phyloP scores from a whole-genome alignment of 2,888 invertebrate genomes.

The Opisthograptis luteolata region DNA sequence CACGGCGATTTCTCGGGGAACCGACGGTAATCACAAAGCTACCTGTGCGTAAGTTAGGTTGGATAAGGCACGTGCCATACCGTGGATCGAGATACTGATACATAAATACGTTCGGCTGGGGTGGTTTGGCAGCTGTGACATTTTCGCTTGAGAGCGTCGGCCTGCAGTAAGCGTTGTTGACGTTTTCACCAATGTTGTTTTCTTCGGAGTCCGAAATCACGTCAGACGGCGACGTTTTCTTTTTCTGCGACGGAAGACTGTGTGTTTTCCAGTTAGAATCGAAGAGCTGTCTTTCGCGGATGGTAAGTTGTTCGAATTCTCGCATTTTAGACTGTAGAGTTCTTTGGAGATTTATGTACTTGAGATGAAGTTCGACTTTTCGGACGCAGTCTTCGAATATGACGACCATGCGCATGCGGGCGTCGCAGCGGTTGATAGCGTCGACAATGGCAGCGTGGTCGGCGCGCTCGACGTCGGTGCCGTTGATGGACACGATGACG shows the following conservation, averaged over 20 bases:
- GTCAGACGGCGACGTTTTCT: slow-evolving; percentile 85
- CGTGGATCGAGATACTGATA: slow-evolving; percentile 89
- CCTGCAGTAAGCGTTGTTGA: slow-evolving; percentile 87
- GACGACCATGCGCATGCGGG: slow-evolving; percentile 97
- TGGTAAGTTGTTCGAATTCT: slow-evolving; percentile 91
- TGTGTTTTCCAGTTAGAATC: slow-evolving; percentile 96
- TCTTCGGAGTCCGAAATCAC: slow-evolving; percentile 73
- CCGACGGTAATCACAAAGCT: slow-evolving; percentile 90
- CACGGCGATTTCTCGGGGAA: slow-evolving; percentile 86
- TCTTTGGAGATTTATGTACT: slow-evolving; percentile 95
- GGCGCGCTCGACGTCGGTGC: slow-evolving; percentile 97
- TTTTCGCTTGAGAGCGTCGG: slow-evolving; percentile 94
- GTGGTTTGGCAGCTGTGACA: slow-evolving; percentile 80
- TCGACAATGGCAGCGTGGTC: slow-evolving; percentile 97
- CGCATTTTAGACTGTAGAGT: slow-evolving; percentile 92
- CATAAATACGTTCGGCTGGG: slow-evolving; percentile 80
- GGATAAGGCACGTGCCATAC: slow-evolving; percentile 88
- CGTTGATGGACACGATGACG: slow-evolving; percentile 97
- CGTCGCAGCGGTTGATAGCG: slow-evolving; percentile 95
- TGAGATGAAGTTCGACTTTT: slow-evolving; percentile 96
- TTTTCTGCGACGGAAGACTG: slow-evolving; percentile 93
- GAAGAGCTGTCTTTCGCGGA: slow-evolving; percentile 92
- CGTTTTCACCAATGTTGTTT: slow-evolving; percentile 69
- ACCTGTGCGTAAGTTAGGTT: slow-evolving; percentile 86
- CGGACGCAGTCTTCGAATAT: slow-evolving; percentile 98